Evolutionary conservation across 2,797 vertebrate species (phyloP).

Genomic region (Danionella dracula): DNA sequence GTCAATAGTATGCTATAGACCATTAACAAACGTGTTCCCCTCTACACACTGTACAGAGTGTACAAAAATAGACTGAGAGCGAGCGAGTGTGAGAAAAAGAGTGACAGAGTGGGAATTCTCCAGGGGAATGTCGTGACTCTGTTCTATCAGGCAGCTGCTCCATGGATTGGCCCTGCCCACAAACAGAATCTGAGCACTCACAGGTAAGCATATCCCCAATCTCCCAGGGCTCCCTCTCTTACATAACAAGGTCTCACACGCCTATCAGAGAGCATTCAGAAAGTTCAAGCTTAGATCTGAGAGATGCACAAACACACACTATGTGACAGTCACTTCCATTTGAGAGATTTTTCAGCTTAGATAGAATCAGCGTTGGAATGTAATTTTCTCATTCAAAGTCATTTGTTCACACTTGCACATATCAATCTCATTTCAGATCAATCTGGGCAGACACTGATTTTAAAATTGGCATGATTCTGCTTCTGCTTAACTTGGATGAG

Average conservation of each 20-base stretch:
- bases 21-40: not conserved
- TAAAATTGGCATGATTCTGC: too few relatives aligned
- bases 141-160: conserved; percentile 44
- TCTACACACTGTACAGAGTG: not conserved
- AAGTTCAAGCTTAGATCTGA: not conserved
- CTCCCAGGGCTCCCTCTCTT: conserved; percentile 23
- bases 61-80: not conserved
- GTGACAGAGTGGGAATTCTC: conserved; percentile 26
- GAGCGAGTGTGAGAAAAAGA: not conserved
- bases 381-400: too few relatives aligned
- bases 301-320: too few relatives aligned
- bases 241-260: conserved; percentile 39
- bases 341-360: too few relatives aligned
- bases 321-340: too few relatives aligned
- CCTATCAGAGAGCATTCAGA: conserved; percentile 7
- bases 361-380: too few relatives aligned
- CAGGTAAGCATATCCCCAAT: conserved; percentile 35
- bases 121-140: conserved; percentile 45
- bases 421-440: too few relatives aligned
- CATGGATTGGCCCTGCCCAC: conserved; percentile 26
- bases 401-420: too few relatives aligned
- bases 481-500: too few relatives aligned
- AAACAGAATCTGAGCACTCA: conserved; percentile 34
- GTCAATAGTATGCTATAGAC: too few relatives aligned
- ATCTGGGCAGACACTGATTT: too few relatives aligned